Evolutionary conservation across 2,113 vertebrate species (phyloP), one percentile per base, ranked within the genome.

Genomic region (Calidris pygmaea): DNA sequence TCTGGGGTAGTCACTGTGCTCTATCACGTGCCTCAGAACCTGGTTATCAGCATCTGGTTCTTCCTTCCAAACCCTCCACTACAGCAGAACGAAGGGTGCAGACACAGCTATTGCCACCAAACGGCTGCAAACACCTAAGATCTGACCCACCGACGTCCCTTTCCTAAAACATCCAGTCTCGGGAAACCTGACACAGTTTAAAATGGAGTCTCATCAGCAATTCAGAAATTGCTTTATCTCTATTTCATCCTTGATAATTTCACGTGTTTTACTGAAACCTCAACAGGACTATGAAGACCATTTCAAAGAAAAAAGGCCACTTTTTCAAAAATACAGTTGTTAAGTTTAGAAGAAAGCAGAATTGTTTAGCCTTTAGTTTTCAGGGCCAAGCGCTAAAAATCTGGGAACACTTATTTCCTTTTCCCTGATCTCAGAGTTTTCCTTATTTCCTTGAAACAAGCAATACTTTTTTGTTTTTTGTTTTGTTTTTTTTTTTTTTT

Each of bases 401-500:
- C 84, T 70, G 26, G 30, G 73, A 92, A 66, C 21, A 19, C 15
- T 89, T 90, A 60, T 55, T 91, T 89, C 84, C 66, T 91, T 93
- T 85, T 70, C 37, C 81, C 92, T 41, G 18, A 87, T 87, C 80
- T 87, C 58, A 85, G 21, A 87, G 34, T 91, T 87, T 85, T 92
- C 71, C 95, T 66, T 79, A 79, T 72, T 96, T 95, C 94, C 89
- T 96, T 95, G 86, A 96, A 96, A 91, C 73, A 93, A 89, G 89
- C 74, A 29, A 76, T 47, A 76, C 74, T 77, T 91, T 48, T 73
- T 85, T 20, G 21, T 16, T 7, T 24, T 66, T 95, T 24, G n/a
- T n/a, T n/a, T n/a, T n/a, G n/a, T n/a, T n/a, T n/a, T 39, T 39
- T 39, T 39, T 39, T 50, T 50, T 50, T 52, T 14, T 50, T 50